phyloP scores from a whole-genome alignment of 2,888 invertebrate genomes.

The Teinopalpus imperialis region DNA sequence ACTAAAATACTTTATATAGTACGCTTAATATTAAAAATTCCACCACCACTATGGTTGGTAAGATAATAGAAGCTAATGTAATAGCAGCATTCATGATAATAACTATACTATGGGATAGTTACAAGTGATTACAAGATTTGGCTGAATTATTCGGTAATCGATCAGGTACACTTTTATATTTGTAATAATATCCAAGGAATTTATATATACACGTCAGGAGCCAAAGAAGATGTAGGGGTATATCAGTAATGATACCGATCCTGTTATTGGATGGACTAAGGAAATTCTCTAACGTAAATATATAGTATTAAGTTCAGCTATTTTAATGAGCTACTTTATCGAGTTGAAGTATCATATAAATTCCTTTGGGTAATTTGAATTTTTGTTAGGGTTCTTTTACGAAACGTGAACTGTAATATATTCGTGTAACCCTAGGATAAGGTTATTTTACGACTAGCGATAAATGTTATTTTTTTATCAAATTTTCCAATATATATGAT shows the following conservation, averaged over 20 bases:
- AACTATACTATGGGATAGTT: constrained; percentile 61
- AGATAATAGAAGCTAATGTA: constrained; percentile 39
- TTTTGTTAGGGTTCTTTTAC: neutral
- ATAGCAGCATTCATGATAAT: constrained; percentile 64
- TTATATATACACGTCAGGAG: constrained; percentile 43
- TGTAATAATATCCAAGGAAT: constrained; percentile 55
- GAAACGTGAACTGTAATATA: too few relatives aligned
- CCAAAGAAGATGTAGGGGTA: constrained; percentile 27
- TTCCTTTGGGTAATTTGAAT: constrained; percentile 15
- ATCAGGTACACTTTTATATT: constrained; percentile 52
- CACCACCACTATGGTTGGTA: constrained; percentile 24
- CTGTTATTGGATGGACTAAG: constrained; percentile 10
- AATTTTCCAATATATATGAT: too few relatives aligned
- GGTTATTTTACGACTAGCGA: too few relatives aligned
- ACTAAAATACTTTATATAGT: too few relatives aligned
- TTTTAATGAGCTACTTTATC: constrained; percentile 22
- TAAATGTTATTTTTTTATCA: too few relatives aligned
- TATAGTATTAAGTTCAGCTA: constrained; percentile 29
- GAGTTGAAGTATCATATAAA: neutral
- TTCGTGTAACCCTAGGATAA: too few relatives aligned
- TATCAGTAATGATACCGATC: constrained; percentile 37
- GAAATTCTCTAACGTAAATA: constrained; percentile 16
- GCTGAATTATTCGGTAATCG: constrained; percentile 75
- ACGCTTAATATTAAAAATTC: constrained; percentile 21
- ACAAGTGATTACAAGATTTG: constrained; percentile 77